Conservation (phyloP, 2,797 vertebrate genomes). For the Galagoides demidoff region DNA sequence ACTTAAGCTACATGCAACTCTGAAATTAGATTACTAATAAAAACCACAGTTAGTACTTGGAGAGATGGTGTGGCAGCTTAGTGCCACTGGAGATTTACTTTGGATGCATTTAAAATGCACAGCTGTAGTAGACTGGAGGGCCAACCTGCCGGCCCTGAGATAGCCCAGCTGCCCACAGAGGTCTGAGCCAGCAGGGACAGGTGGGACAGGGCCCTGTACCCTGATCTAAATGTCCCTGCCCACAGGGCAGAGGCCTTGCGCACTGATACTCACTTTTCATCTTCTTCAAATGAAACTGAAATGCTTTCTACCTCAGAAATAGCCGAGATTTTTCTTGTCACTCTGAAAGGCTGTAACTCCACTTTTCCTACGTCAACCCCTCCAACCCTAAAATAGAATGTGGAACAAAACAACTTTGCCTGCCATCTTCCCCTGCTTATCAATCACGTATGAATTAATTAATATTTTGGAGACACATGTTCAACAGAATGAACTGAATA, state of each 20-base stretch:
- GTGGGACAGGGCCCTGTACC: accelerated
- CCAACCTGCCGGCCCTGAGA: neutral
- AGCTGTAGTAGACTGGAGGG: accelerated
- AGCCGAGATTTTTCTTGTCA: neutral
- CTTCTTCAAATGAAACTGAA: neutral
- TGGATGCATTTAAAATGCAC: neutral
- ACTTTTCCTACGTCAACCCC: too few relatives aligned
- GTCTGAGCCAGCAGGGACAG: accelerated
- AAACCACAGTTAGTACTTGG: neutral
- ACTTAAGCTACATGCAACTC: neutral
- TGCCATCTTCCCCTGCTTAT: neutral
- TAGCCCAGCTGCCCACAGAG: neutral
- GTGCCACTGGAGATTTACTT: neutral
- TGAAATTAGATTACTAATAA: neutral
- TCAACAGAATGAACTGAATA: too few relatives aligned
- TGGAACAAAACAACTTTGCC: neutral
- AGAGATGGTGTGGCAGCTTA: accelerated
- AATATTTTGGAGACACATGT: too few relatives aligned
- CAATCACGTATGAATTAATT: neutral
- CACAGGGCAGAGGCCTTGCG: neutral
- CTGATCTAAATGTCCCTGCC: neutral
- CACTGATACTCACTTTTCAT: neutral
- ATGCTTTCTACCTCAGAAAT: neutral
- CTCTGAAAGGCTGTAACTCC: neutral
- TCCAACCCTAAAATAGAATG: too few relatives aligned